phyloP scores from a whole-genome alignment of 2,797 vertebrate genomes.

The Gymnothorax reevesii region DNA sequence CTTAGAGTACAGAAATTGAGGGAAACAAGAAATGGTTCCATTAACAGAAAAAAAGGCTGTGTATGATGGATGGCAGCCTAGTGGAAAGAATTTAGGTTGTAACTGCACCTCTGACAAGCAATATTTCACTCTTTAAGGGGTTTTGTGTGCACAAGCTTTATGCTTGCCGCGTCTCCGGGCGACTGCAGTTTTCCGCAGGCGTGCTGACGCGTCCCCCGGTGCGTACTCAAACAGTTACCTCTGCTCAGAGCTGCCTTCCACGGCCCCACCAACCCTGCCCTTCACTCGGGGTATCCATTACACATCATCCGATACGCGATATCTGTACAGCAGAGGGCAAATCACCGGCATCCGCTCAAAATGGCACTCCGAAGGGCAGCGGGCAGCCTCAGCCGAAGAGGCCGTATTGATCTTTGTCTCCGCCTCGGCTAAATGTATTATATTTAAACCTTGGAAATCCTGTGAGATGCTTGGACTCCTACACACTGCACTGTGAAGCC shows the following conservation, averaged over 20 bases:
- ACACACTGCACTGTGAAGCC: not conserved
- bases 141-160: not conserved
- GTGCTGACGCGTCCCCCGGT: not conserved
- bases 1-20: not conserved
- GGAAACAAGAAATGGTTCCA: not conserved
- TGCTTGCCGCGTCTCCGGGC: not conserved
- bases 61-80: not conserved
- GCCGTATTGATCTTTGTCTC: conserved; percentile 39
- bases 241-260: not conserved
- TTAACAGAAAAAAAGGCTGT: not conserved
- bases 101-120: not conserved
- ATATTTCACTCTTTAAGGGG: not conserved
- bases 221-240: conserved; percentile 1
- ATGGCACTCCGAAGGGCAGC: conserved; percentile 65
- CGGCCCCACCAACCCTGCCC: not conserved
- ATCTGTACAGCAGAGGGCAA: conserved; percentile 51
- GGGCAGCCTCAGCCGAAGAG: conserved; percentile 18
- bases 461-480: conserved; percentile 17
- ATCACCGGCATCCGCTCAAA: conserved; percentile 49
- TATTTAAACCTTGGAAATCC: conserved; percentile 47
- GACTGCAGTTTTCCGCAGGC: not conserved
- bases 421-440: conserved; percentile 37
- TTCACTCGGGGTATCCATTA: conserved; percentile 58
- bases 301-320: conserved; percentile 61
- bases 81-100: not conserved